Evolutionary conservation across 2,797 vertebrate species (phyloP).

Genomic region (Chrysolophus pictus): DNA sequence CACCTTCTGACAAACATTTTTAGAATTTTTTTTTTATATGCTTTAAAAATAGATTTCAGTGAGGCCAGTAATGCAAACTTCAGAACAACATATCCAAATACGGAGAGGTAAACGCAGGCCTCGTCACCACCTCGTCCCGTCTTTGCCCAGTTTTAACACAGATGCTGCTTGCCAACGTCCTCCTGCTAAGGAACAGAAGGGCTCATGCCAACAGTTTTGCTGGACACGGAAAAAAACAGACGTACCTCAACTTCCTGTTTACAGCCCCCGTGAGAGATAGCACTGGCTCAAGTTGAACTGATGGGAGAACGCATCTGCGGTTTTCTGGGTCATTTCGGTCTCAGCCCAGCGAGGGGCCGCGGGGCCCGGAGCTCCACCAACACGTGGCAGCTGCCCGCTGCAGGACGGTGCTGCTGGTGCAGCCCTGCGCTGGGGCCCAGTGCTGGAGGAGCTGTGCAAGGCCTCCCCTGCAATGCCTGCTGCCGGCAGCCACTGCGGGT

Average conservation of each 20-base stretch:
- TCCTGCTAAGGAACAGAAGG: not conserved
- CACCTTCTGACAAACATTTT: not conserved
- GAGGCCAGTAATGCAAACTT: not conserved
- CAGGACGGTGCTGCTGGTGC: not conserved
- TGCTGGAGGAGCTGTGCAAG: no score
- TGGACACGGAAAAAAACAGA: not conserved
- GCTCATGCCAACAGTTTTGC: not conserved
- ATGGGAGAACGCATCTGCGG: rapidly evolving
- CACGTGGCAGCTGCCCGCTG: rapidly evolving
- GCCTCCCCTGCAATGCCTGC: no score
- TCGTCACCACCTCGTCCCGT: not conserved
- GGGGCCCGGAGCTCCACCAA: rapidly evolving
- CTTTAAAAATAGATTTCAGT: not conserved
- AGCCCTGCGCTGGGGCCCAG: not conserved
- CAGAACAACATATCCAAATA: not conserved
- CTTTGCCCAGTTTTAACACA: not conserved
- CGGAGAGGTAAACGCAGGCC: not conserved
- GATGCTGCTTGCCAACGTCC: not conserved
- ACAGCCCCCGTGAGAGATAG: not conserved
- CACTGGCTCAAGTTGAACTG: not conserved
- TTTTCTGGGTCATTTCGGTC: not conserved
- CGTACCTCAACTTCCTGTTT: not conserved
- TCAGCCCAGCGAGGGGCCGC: rapidly evolving
- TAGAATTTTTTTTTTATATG: not conserved
- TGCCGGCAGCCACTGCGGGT: no score